Conservation (phyloP, 2,113 vertebrate species). For the Mustelus asterias region DNA sequence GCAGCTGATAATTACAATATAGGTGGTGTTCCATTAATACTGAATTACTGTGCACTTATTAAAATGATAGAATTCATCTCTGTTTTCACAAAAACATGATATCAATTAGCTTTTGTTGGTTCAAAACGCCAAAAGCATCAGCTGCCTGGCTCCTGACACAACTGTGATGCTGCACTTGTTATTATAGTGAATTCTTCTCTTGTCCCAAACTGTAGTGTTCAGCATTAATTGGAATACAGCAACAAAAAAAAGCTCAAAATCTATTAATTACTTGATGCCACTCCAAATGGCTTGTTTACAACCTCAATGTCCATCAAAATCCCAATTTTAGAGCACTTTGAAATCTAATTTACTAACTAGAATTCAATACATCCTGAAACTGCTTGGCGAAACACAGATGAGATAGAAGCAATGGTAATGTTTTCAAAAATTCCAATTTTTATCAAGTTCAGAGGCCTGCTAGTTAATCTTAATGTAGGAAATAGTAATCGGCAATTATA, state of each 20-base stretch:
- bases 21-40: not conserved
- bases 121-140: not conserved
- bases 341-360: not conserved
- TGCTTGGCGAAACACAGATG: not conserved
- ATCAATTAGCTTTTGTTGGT: not conserved
- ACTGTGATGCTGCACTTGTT: not conserved
- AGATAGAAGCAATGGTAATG: not conserved
- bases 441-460: not conserved
- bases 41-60: not conserved
- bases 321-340: not conserved
- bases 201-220: not conserved
- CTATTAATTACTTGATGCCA: not conserved
- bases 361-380: not conserved
- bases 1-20: not conserved
- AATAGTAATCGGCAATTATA: not conserved
- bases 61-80: not conserved
- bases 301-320: not conserved
- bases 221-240: not conserved
- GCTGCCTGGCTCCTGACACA: not conserved
- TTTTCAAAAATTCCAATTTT: not conserved
- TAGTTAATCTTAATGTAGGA: not conserved
- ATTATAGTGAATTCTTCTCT: not conserved
- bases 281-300: not conserved
- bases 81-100: not conserved
- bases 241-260: not conserved